These are phyloP conservation scores for Boulengeromyrus knoepffleri DNA, from an alignment of 2,113 vertebrate genomes.

Conservation along the genomic window DNA sequence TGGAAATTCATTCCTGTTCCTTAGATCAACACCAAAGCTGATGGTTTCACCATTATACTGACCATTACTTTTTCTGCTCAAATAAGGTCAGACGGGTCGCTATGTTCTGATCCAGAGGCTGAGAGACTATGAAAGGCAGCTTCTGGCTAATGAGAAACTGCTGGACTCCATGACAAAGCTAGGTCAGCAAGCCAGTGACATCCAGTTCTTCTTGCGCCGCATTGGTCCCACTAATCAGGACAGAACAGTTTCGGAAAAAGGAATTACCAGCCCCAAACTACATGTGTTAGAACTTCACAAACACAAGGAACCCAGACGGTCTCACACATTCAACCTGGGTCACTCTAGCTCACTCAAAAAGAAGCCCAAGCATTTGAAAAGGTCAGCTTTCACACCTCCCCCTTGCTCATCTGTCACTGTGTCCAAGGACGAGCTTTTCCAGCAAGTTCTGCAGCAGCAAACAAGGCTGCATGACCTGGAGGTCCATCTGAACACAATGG, in stretches of 20 bases:
- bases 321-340: slow-evolving; percentile 64
- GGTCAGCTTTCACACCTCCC: slow-evolving; percentile 29
- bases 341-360: slow-evolving; percentile 36
- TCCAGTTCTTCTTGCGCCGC: slow-evolving; percentile 77
- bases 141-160: slow-evolving; percentile 73
- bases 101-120: slow-evolving; percentile 79
- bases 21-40: not conserved
- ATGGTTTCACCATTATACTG: not conserved
- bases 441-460: slow-evolving; percentile 65
- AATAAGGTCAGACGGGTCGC: slow-evolving; percentile 82
- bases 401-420: not conserved
- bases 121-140: slow-evolving; percentile 72
- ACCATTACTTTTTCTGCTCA: not conserved
- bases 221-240: slow-evolving; percentile 70
- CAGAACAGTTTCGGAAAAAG: slow-evolving; percentile 31
- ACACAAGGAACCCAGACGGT: slow-evolving; percentile 55
- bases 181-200: slow-evolving; percentile 74
- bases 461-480: slow-evolving; percentile 62
- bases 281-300: slow-evolving; percentile 52
- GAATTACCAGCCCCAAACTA: slow-evolving; percentile 23
- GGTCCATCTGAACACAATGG: slow-evolving; percentile 52
- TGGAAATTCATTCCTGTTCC: not conserved
- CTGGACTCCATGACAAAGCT: slow-evolving; percentile 73
- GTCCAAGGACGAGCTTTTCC: slow-evolving; percentile 67
- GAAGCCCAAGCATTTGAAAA: slow-evolving; percentile 23